Percentiles rank a stretch among this genome's conserved stretches.
Conservation (phyloP, 2,888 invertebrate genomes). For the Eristalinus sepulchralis region DNA sequence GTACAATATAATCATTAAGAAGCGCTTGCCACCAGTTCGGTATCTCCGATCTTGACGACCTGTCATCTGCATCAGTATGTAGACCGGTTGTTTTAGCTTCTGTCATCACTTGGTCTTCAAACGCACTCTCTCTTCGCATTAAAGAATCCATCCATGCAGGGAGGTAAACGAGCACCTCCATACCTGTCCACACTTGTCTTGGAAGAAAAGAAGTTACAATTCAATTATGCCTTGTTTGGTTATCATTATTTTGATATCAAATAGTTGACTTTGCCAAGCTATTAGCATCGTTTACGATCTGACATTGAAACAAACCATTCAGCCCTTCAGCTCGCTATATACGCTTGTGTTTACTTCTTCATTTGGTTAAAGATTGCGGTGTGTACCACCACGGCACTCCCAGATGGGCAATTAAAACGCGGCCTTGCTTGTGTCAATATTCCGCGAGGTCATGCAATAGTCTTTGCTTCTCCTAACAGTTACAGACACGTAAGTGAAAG, state of each 20-base stretch:
- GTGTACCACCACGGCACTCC: not conserved
- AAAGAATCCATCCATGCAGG: too few species aligned
- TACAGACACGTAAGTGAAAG: not conserved
- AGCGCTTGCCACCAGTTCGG: too few species aligned
- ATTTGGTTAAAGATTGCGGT: not conserved
- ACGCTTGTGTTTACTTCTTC: not conserved
- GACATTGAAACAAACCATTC: not conserved
- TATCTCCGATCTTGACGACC: too few species aligned
- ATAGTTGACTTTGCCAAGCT: not conserved
- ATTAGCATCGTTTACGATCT: not conserved
- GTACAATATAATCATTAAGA: too few species aligned
- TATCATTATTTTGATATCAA: not conserved
- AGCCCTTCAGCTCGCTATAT: too few species aligned
- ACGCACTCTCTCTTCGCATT: too few species aligned
- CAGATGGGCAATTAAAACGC: not conserved
- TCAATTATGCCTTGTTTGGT: not conserved
- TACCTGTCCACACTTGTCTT: too few species aligned
- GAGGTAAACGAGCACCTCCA: too few species aligned
- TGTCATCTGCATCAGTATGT: too few species aligned
- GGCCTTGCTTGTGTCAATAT: not conserved
- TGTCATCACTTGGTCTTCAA: too few species aligned
- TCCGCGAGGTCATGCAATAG: not conserved
- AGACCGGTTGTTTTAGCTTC: too few species aligned
- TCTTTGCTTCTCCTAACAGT: not conserved
- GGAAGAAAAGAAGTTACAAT: not conserved